Conservation (phyloP, 2,888 invertebrate species). For the Emesis furor region DNA sequence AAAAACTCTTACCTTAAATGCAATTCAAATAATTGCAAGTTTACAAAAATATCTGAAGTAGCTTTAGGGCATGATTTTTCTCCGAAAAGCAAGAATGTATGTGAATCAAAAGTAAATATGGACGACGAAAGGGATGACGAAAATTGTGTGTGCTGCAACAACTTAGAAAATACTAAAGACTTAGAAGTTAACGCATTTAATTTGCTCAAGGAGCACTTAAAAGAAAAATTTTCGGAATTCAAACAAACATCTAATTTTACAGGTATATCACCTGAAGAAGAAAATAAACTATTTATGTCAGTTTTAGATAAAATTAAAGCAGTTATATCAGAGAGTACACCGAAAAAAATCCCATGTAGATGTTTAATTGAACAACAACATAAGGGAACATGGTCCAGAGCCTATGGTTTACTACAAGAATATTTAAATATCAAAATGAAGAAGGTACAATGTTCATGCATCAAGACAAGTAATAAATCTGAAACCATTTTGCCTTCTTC, state of each 20-base stretch:
- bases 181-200: slow-evolving; percentile 86
- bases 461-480: slow-evolving; percentile 75
- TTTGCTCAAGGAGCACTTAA: slow-evolving; percentile 85
- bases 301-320: slow-evolving; percentile 84
- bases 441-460: slow-evolving; percentile 83
- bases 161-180: slow-evolving; percentile 79
- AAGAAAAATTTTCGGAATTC: slow-evolving; percentile 82
- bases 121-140: slow-evolving; percentile 31
- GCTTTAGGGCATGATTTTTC: neutral
- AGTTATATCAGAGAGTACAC: slow-evolving; percentile 82
- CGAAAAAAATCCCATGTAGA: slow-evolving; percentile 79
- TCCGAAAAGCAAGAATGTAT: neutral
- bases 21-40: neutral
- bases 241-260: slow-evolving; percentile 78
- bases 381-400: slow-evolving; percentile 86
- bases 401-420: slow-evolving; percentile 86
- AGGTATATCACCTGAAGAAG: slow-evolving; percentile 80
- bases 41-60: neutral
- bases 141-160: slow-evolving; percentile 83
- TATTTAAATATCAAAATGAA: slow-evolving; percentile 88
- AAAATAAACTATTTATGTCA: slow-evolving; percentile 81
- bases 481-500: slow-evolving; percentile 78
- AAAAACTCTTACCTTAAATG: neutral
- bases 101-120: neutral
- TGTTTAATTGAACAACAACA: slow-evolving; percentile 75